A percentile compares a stretch with the other conserved stretches of the same genome.
Evolutionary conservation across 2,888 invertebrate genomes (phyloP).

Genomic region (Noctuana brunneofusca): DNA sequence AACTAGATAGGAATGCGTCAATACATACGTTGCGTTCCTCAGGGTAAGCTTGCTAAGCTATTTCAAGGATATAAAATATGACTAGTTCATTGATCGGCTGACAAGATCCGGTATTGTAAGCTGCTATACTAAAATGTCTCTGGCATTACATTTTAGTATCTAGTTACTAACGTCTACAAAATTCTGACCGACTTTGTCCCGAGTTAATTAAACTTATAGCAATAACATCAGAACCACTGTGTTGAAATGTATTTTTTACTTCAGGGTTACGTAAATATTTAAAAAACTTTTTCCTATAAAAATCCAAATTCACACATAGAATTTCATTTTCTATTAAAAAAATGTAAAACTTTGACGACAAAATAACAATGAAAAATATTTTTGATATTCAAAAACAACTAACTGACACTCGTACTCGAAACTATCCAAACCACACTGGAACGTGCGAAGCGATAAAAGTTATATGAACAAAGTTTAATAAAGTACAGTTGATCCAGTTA

Average conservation of each 20-base stretch:
- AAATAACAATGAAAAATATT: too few relatives aligned
- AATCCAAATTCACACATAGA: too few relatives aligned
- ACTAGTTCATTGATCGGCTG: conserved; percentile 8
- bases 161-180: background rate
- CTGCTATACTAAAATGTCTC: background rate
- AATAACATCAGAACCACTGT: background rate
- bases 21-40: conserved; percentile 4
- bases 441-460: background rate
- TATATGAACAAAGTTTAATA: conserved; percentile 3
- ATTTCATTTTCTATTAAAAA: too few relatives aligned
- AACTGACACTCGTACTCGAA: background rate
- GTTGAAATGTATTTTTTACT: too few relatives aligned
- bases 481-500: conserved; percentile 24
- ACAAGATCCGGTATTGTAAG: conserved; percentile 17
- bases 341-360: too few relatives aligned
- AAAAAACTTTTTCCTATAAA: too few relatives aligned
- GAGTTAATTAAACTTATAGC: background rate
- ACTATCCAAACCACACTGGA: background rate
- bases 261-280: too few relatives aligned
- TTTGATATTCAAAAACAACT: background rate
- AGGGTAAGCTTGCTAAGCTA: conserved; percentile 6
- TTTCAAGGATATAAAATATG: conserved; percentile 15
- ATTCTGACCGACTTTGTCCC: background rate
- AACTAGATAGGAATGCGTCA: conserved; percentile 5
- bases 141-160: background rate